Evolutionary conservation across 1,140 invertebrate genomes (phyloP).

Genomic region (Glomeris maerens): DNA sequence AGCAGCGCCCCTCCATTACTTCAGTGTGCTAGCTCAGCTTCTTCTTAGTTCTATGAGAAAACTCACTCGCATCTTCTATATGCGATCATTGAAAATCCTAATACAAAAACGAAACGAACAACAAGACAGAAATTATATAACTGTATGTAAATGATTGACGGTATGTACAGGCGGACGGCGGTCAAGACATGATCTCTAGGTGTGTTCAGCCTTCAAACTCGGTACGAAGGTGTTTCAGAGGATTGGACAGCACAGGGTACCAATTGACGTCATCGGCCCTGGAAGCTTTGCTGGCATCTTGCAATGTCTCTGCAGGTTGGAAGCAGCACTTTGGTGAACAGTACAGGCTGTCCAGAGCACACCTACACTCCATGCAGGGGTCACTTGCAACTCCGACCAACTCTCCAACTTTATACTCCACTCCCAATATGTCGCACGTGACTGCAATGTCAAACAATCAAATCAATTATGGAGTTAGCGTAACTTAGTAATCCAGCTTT

Average conservation of each 20-base stretch:
- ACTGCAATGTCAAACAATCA: conserved; percentile 3
- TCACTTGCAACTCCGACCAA: conserved; percentile 25
- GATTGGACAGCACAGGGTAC: conserved; percentile 2
- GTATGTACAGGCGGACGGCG: no score
- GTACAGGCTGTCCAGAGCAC: conserved; percentile 23
- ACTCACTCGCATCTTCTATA: no score
- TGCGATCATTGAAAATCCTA: no score
- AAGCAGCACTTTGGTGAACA: conserved; percentile 28
- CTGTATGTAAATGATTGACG: no score
- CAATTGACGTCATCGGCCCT: not conserved
- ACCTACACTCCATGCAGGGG: conserved; percentile 26
- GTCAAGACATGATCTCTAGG: no score
- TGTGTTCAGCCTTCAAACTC: conserved; percentile 8
- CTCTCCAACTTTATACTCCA: conserved; percentile 23
- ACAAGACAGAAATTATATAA: no score
- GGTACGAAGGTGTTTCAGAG: conserved; percentile 7
- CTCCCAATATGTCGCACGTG: conserved; percentile 21
- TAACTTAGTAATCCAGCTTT: no score
- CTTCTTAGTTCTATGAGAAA: no score
- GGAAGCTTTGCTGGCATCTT: not conserved
- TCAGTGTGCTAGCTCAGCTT: no score
- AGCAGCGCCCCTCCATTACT: no score
- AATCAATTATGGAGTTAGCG: not conserved
- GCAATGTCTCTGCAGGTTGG: conserved; percentile 17
- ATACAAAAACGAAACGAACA: no score